Conservation (phyloP, 2,113 vertebrate species). For the Hyaena hyaena region DNA sequence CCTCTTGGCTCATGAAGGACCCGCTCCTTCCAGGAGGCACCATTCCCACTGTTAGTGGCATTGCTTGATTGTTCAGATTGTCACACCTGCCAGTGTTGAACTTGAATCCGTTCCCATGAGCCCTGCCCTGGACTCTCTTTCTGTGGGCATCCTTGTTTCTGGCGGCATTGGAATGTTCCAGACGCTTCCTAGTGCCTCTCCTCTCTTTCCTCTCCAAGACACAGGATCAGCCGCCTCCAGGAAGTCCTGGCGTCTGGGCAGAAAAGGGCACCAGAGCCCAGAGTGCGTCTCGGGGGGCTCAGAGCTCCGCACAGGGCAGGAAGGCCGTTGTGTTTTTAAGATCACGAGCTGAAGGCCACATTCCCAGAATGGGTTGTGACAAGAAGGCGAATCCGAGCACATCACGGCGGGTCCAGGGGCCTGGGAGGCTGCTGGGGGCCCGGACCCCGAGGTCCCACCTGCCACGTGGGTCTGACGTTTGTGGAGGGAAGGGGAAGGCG, state of each 20-base stretch:
- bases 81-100: neutral
- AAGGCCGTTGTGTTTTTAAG: neutral
- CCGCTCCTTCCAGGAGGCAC: fast-evolving
- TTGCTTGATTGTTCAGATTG: fast-evolving
- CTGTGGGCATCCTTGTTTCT: neutral
- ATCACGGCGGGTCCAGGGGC: too few species aligned
- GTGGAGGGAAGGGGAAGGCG: too few species aligned
- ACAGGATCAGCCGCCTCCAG: neutral
- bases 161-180: neutral
- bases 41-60: fast-evolving
- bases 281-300: neutral
- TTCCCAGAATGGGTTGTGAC: neutral
- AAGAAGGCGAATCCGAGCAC: neutral
- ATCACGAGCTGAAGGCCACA: too few species aligned
- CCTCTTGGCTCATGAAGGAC: neutral
- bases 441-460: neutral
- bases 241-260: neutral
- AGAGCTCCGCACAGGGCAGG: neutral
- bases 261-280: too few species aligned
- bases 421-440: neutral
- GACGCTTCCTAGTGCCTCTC: neutral
- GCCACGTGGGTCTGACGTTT: neutral
- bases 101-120: too few species aligned
- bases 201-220: neutral
- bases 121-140: neutral